phyloP scores from a whole-genome alignment of 2,888 invertebrate species.

The Bellardia pandia region DNA sequence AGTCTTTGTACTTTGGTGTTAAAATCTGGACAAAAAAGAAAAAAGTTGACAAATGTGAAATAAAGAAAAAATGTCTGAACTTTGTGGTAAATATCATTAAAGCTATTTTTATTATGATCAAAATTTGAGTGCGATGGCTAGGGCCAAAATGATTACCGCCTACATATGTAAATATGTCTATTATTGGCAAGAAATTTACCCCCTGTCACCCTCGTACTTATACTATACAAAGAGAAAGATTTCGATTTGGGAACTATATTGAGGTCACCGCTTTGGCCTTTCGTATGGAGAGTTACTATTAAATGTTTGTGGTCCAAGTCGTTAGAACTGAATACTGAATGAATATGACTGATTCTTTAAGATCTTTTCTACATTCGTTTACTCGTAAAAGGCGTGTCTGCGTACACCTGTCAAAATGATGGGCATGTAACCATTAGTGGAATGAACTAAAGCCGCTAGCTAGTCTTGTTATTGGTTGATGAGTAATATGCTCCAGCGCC shows the following conservation, averaged over 20 bases:
- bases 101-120: slow-evolving; percentile 40
- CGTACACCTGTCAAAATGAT: slow-evolving; percentile 24
- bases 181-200: slow-evolving; percentile 59
- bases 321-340: neutral
- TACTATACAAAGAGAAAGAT: slow-evolving; percentile 51
- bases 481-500: slow-evolving; percentile 9
- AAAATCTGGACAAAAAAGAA: slow-evolving; percentile 67
- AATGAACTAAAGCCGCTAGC: neutral
- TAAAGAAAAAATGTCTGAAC: slow-evolving; percentile 70
- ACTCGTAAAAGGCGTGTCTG: slow-evolving; percentile 57
- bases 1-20: slow-evolving; percentile 60
- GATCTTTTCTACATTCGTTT: neutral
- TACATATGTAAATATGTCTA: slow-evolving; percentile 37
- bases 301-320: neutral
- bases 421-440: neutral
- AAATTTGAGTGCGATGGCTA: neutral
- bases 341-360: neutral
- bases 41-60: slow-evolving; percentile 72
- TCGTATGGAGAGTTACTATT: slow-evolving; percentile 24
- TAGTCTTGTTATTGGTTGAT: slow-evolving; percentile 12
- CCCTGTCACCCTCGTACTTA: slow-evolving; percentile 41
- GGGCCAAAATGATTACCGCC: slow-evolving; percentile 15
- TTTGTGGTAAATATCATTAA: slow-evolving; percentile 70
- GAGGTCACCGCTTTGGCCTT: slow-evolving; percentile 67
- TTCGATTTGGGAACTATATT: slow-evolving; percentile 65